phyloP scores from a whole-genome alignment of 2,113 vertebrate genomes.

The Pygathrix nemaeus region DNA sequence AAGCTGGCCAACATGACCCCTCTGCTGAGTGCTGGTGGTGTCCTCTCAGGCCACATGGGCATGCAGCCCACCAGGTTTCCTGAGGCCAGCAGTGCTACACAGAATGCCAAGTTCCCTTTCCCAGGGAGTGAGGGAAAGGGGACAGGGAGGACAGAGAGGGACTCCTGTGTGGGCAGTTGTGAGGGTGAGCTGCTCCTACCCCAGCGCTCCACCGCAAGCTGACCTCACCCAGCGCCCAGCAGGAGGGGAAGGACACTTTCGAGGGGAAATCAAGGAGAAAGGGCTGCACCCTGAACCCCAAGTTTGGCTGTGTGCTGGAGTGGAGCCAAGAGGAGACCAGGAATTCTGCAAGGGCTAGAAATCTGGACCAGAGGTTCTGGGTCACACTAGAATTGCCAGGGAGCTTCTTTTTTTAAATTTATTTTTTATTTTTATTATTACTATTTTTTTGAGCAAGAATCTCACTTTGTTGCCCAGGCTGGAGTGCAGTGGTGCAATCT shows the following conservation, averaged over 20 bases:
- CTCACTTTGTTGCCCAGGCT: too few relatives aligned
- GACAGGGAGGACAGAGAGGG: background rate
- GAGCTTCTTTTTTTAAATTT: background rate
- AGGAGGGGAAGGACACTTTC: too few relatives aligned
- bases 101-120: background rate
- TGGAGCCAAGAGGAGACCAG: background rate
- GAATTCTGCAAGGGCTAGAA: background rate
- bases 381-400: background rate
- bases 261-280: background rate
- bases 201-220: too few relatives aligned
- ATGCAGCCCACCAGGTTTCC: background rate
- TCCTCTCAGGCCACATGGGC: background rate
- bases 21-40: rapidly evolving
- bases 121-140: background rate
- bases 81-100: background rate
- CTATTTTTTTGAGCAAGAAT: too few relatives aligned
- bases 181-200: background rate
- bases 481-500: too few relatives aligned
- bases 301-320: background rate
- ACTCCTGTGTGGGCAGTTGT: rapidly evolving
- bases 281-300: background rate
- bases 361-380: background rate
- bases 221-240: background rate
- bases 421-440: too few relatives aligned
- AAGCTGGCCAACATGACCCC: rapidly evolving